Percentiles rank a stretch among this genome's conserved stretches.
Conservation (phyloP, 2,888 invertebrate genomes). For the Mesodorylaimus sp. region DNA sequence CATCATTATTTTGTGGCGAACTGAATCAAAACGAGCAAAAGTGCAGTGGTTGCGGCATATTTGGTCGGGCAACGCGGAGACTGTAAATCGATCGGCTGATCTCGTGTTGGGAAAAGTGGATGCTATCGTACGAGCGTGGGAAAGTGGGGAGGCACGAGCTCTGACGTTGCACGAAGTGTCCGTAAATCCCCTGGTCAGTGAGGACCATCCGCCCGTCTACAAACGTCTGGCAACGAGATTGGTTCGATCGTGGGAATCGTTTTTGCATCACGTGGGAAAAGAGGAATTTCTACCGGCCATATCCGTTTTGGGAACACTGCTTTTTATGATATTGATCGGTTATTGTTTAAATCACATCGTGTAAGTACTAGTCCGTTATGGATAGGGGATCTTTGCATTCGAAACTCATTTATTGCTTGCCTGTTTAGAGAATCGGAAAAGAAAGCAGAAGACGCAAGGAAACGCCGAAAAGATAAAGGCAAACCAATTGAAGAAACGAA, state of each 20-base stretch:
- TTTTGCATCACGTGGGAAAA: conserved; percentile 6
- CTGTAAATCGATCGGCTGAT: conserved; percentile 6
- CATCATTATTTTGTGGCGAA: no score
- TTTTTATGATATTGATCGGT: not conserved
- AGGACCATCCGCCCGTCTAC: conserved; percentile 1
- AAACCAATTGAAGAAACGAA: not conserved
- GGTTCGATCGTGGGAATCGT: conserved; percentile 18
- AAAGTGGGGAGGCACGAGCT: no score
- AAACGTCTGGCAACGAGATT: conserved; percentile 8
- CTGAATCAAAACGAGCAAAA: conserved; percentile 16
- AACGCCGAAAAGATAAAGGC: not conserved
- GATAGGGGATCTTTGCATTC: not conserved
- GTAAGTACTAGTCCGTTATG: conserved; percentile 1
- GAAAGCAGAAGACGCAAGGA: not conserved
- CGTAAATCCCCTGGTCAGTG: not conserved
- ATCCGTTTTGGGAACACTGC: conserved; percentile 14
- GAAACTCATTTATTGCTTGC: not conserved
- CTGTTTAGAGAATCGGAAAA: not conserved
- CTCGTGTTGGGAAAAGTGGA: conserved; percentile 13
- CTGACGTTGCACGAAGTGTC: no score
- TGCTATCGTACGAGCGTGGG: conserved; percentile 14
- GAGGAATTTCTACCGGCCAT: conserved; percentile 24
- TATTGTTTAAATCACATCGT: conserved; percentile 2
- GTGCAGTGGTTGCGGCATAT: conserved; percentile 20
- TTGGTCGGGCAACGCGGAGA: conserved; percentile 16